These are phyloP conservation scores for Tricholauxania praeusta DNA, from an alignment of 2,888 invertebrate genomes.

Conservation along the genomic window DNA sequence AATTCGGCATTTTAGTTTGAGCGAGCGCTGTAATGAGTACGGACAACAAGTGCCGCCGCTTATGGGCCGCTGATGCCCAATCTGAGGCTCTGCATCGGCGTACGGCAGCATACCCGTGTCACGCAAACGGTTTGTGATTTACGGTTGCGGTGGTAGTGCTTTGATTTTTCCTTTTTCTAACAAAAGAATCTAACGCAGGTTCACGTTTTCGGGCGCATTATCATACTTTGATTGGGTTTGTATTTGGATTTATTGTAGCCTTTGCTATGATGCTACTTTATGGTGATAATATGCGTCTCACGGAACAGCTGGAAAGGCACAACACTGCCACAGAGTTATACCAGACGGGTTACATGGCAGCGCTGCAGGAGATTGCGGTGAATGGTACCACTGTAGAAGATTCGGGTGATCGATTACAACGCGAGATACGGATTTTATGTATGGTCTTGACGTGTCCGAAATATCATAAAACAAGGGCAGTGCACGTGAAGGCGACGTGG, in stretches of 20 bases:
- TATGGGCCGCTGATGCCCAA: not conserved
- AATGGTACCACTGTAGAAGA: not conserved
- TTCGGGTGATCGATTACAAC: conserved; percentile 74
- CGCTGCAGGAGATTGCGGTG: conserved; percentile 27
- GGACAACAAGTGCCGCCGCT: conserved; percentile 20
- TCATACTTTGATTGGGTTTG: conserved; percentile 55
- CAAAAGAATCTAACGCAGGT: not conserved
- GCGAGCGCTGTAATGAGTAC: not conserved
- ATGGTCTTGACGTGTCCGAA: conserved; percentile 95
- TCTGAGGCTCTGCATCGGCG: too few relatives aligned
- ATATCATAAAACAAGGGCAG: conserved; percentile 87
- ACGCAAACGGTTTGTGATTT: not conserved
- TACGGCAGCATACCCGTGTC: too few relatives aligned
- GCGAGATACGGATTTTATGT: conserved; percentile 87
- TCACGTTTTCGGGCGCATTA: conserved; percentile 46
- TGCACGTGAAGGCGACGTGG: conserved; percentile 94
- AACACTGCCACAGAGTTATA: conserved; percentile 32
- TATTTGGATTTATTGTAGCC: conserved; percentile 56
- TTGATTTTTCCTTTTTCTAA: too few relatives aligned
- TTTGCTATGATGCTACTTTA: conserved; percentile 53
- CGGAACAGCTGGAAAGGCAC: conserved; percentile 19
- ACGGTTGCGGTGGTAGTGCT: too few relatives aligned
- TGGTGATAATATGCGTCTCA: conserved; percentile 24
- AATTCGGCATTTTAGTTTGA: too few relatives aligned
- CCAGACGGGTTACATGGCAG: conserved; percentile 40